phyloP scores from a whole-genome alignment of 2,797 vertebrate species.

The Kryptolebias ocellatus region DNA sequence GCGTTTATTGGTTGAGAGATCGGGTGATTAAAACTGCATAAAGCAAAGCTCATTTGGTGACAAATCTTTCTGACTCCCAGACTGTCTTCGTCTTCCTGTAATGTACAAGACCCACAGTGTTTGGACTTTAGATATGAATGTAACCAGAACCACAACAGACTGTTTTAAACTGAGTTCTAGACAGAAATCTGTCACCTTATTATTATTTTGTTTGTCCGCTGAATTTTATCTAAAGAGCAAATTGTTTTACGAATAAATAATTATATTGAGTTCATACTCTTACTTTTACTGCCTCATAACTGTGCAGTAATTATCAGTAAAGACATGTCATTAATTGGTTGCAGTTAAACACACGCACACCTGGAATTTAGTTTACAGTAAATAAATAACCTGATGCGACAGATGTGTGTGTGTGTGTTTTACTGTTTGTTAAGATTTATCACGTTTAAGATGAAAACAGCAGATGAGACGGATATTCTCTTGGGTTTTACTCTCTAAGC shows the following conservation, averaged over 20 bases:
- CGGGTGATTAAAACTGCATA: constrained; percentile 21
- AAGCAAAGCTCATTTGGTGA: constrained; percentile 10
- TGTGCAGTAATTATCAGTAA: not conserved
- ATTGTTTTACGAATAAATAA: not conserved
- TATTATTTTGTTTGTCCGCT: too few relatives aligned
- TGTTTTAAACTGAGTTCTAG: too few relatives aligned
- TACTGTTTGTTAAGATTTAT: not conserved
- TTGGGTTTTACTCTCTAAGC: too few relatives aligned
- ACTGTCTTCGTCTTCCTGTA: constrained; percentile 9
- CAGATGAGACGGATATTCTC: too few relatives aligned
- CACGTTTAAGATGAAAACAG: too few relatives aligned
- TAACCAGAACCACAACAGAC: too few relatives aligned
- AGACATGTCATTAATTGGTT: not conserved
- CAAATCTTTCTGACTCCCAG: constrained; percentile 5
- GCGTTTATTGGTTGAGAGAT: constrained; percentile 21
- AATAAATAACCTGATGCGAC: too few relatives aligned
- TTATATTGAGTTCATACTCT: not conserved
- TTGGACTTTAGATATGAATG: not conserved
- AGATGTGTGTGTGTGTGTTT: not conserved
- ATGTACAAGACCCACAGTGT: not conserved
- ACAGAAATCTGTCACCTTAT: too few relatives aligned
- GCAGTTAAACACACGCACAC: not conserved
- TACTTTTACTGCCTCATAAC: not conserved
- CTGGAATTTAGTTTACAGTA: too few relatives aligned
- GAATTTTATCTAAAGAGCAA: not conserved